Evolutionary conservation across 2,113 vertebrate species (phyloP).

Genomic region (Raphicerus campestris): DNA sequence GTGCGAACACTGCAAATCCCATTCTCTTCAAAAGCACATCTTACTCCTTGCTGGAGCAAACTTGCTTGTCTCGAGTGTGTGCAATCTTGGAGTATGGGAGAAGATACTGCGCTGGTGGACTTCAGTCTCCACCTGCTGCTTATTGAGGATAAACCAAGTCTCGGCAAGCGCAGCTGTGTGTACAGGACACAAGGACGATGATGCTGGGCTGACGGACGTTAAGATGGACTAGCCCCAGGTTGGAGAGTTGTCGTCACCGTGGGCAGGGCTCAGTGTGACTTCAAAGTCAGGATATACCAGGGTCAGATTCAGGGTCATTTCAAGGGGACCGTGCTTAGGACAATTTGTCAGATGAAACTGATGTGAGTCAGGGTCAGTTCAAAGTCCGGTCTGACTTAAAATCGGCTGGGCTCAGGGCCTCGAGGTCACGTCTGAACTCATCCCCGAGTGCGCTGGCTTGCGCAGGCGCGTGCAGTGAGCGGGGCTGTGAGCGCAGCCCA

Average conservation of each 20-base stretch:
- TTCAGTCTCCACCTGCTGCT: neutral
- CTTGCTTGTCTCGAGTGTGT: too few relatives aligned
- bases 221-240: neutral
- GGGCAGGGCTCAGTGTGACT: neutral
- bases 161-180: neutral
- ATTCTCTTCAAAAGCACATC: neutral
- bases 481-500: accelerated
- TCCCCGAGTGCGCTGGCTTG: neutral
- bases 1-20: neutral
- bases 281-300: neutral
- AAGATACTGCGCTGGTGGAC: neutral
- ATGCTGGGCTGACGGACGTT: neutral
- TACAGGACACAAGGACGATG: neutral
- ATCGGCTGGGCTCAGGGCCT: neutral
- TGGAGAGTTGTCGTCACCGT: neutral
- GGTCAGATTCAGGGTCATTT: neutral
- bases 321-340: neutral
- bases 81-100: neutral
- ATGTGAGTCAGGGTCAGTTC: neutral
- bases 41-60: neutral
- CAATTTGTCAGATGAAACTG: neutral
- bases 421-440: neutral
- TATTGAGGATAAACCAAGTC: neutral
- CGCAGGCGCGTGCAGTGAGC: neutral
- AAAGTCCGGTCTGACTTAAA: neutral